Evolutionary conservation across 2,888 invertebrate genomes (phyloP), one percentile per base, ranked within the genome.

Genomic region (Mimachlamys varia): DNA sequence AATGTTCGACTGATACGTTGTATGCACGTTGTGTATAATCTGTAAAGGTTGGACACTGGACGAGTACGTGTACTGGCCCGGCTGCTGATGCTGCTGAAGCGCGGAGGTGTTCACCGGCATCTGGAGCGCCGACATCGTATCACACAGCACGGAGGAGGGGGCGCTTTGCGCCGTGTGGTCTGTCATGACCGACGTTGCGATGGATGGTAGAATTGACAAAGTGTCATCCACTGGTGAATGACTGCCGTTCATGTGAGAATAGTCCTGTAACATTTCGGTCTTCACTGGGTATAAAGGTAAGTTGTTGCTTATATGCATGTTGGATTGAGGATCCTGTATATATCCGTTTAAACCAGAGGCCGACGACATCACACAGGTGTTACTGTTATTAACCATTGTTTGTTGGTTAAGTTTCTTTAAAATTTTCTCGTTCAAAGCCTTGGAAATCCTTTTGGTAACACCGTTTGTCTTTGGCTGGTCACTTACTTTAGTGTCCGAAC

Each of bases 361-460:
- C 10, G 76, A 76, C 76, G 76, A 76, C 33, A 27, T 27, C 76
- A 76, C 76, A 33, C 76, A 76, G 33, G 27, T 76, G 17, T 76
- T 76, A 33, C 19, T 27, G 76, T 76, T 76, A 33, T 27, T 76
- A 19, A 76, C 76, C 76, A 76, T 76, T 12, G 76, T 76, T 33
- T 76, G 76, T 76, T 76, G 76, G 33, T 76, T 76, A 0, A 76
- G 76, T 27, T 93, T 91, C 90, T 93, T 94, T 53, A 93, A 89
- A 38, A 94, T 92, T 91, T 94, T 95, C 90, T 95, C 95, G n/a
- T 93, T 93, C 88, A 95, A 89, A 55, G 95, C 94, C 91, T 94
- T 94, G 89, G 94, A 93, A 50, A 95, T 93, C 88, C 93, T 94
- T 91, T 94, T 94, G 4, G 95, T 93, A 15, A 93, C 88, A 87